These are phyloP conservation scores for Peromyscus leucopus DNA, from an alignment of 2,113 vertebrate species.

Conservation along the genomic window DNA sequence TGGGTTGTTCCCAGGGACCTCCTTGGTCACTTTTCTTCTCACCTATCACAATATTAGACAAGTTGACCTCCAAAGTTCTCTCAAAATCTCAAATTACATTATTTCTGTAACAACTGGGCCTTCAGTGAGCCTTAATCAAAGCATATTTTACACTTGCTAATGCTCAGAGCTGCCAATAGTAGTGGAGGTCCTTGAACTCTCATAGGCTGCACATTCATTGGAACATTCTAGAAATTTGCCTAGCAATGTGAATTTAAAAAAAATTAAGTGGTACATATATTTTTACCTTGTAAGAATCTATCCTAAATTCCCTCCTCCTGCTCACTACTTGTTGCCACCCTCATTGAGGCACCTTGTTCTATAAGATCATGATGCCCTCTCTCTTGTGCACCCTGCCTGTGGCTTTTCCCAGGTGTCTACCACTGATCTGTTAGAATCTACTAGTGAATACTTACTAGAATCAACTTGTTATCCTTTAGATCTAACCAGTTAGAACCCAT, in stretches of 20 bases:
- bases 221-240: neutral
- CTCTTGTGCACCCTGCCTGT: neutral
- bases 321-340: too few relatives aligned
- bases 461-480: neutral
- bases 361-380: neutral
- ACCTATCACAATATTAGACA: neutral
- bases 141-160: neutral
- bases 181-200: neutral
- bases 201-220: neutral
- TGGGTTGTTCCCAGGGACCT: neutral
- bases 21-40: neutral
- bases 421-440: neutral
- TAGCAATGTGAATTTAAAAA: neutral
- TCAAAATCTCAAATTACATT: neutral
- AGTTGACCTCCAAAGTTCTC: neutral
- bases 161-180: neutral
- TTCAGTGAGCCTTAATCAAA: neutral
- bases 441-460: neutral
- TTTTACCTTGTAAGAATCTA: neutral
- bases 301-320: neutral
- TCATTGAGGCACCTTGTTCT: neutral
- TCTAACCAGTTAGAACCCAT: neutral
- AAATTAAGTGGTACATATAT: neutral
- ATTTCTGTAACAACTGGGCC: constrained; percentile 1
- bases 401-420: neutral